phyloP scores from a whole-genome alignment of 2,888 invertebrate species.

The Lottia gigantea region DNA sequence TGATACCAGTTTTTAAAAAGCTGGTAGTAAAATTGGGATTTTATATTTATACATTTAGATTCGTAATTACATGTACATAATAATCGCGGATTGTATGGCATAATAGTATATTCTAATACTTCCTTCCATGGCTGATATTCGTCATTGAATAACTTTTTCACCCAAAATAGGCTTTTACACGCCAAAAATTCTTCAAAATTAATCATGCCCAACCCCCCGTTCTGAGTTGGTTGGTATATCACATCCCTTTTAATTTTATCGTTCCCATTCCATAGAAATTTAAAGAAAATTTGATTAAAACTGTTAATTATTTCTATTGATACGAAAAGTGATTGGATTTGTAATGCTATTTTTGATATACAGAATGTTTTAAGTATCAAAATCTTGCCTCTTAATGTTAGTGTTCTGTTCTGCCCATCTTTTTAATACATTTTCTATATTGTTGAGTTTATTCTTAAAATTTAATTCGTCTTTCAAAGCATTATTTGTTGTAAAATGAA shows the following conservation, averaged over 20 bases:
- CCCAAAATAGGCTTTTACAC: too few species aligned
- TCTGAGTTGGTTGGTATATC: not conserved
- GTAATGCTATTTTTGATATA: not conserved
- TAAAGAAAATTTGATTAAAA: not conserved
- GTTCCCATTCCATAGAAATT: not conserved
- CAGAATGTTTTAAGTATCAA: not conserved
- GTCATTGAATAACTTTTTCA: too few species aligned
- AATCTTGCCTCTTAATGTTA: not conserved
- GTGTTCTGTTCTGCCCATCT: not conserved
- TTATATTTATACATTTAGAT: too few species aligned
- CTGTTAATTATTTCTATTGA: not conserved
- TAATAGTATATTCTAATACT: too few species aligned
- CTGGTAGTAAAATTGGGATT: too few species aligned
- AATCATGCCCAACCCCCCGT: constrained; percentile 74
- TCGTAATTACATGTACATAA: too few species aligned
- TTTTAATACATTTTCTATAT: not conserved
- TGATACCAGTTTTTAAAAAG: too few species aligned
- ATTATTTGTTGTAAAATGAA: not conserved
- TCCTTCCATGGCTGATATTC: too few species aligned
- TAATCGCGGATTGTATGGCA: too few species aligned
- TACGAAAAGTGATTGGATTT: not conserved
- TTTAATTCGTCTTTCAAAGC: not conserved
- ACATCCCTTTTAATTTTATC: not conserved
- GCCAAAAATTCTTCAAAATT: too few species aligned
- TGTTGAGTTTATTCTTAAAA: not conserved